A percentile compares a stretch with the other conserved stretches of the same genome.
These are phyloP conservation scores for Artemia sinica DNA, from an alignment of 2,888 invertebrate species.

Conservation along the genomic window DNA sequence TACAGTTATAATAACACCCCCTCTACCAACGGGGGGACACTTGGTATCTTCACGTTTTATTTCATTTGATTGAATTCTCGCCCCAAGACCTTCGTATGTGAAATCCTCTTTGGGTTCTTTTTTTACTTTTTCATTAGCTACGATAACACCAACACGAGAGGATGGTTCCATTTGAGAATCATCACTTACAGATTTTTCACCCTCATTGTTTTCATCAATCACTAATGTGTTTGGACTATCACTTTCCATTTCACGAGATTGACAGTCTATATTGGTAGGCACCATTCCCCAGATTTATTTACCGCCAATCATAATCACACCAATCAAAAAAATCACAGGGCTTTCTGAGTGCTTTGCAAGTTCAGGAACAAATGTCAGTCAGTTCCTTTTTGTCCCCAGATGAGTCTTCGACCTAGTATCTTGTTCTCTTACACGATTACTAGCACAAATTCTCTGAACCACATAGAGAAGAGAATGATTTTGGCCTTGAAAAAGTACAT, in stretches of 20 bases:
- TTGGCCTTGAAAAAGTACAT: conserved; percentile 12
- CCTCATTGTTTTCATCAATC: not conserved
- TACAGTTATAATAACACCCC: not conserved
- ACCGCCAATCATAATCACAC: too few relatives aligned
- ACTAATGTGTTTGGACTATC: not conserved
- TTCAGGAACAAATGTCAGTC: too few relatives aligned
- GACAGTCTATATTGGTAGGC: not conserved
- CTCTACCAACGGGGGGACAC: not conserved
- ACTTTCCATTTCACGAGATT: not conserved
- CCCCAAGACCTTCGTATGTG: not conserved
- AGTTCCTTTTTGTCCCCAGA: too few relatives aligned
- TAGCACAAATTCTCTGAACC: conserved; percentile 9
- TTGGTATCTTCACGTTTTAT: not conserved
- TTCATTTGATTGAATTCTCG: not conserved
- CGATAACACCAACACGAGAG: not conserved
- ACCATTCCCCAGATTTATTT: not conserved
- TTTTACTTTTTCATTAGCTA: not conserved
- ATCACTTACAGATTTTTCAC: not conserved
- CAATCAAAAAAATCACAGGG: too few relatives aligned
- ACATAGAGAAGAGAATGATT: not conserved
- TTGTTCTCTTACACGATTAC: conserved; percentile 4
- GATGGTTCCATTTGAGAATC: not conserved
- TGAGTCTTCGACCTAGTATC: conserved; percentile 2
- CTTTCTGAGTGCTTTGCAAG: too few relatives aligned
- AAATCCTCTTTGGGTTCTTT: not conserved